A percentile compares a stretch with the other conserved stretches of the same genome.
phyloP scores from a whole-genome alignment of 1,140 invertebrate genomes.

The Cyclina sinensis region DNA sequence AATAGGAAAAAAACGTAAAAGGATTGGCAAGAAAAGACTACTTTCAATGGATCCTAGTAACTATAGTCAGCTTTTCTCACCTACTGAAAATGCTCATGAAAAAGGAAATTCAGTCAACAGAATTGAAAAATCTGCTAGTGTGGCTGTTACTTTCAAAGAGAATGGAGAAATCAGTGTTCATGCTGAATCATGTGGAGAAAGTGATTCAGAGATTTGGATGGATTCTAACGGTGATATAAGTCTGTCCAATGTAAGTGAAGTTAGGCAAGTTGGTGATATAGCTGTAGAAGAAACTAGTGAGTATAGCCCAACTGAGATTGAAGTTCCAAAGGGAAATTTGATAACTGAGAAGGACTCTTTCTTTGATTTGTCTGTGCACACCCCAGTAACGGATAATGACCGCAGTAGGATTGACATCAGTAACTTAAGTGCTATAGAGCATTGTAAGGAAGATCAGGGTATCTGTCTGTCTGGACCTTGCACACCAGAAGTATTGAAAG shows the following conservation, averaged over 20 bases:
- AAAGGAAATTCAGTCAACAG: background rate
- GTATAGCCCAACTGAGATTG: background rate
- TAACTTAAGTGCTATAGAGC: background rate
- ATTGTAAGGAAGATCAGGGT: background rate
- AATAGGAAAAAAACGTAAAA: background rate
- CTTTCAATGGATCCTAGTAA: conserved; percentile 6
- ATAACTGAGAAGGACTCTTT: background rate
- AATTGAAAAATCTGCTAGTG: background rate
- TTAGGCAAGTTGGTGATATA: background rate
- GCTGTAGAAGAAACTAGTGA: background rate
- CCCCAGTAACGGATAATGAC: background rate
- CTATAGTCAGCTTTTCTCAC: conserved; percentile 15
- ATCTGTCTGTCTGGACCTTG: background rate
- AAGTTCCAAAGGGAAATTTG: background rate
- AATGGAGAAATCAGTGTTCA: background rate
- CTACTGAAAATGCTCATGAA: background rate
- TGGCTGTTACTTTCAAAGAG: background rate
- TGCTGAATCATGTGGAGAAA: background rate
- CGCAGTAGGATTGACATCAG: background rate
- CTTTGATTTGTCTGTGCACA: background rate
- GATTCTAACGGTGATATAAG: background rate
- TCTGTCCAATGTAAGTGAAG: background rate
- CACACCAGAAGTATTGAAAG: conserved; percentile 14
- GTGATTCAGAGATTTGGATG: background rate
- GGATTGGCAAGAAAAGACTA: background rate